A percentile compares a stretch with the other conserved stretches of the same genome.
Evolutionary conservation across 2,113 vertebrate species (phyloP).

Genomic region (Ia io): DNA sequence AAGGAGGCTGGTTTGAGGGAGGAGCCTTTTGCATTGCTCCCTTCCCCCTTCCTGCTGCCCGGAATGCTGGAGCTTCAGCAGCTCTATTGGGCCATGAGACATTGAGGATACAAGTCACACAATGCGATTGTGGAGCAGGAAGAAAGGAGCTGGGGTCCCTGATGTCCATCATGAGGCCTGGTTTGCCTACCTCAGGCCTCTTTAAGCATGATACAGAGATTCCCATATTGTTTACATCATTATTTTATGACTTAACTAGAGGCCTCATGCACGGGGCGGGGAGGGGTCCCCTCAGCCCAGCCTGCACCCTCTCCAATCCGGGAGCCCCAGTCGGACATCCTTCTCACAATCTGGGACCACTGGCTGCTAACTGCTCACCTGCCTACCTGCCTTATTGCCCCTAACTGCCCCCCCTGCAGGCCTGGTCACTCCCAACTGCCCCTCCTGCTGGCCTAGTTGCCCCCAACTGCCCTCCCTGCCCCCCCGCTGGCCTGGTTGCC

Average conservation of each 20-base stretch:
- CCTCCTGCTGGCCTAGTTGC: no score
- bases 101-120: background rate
- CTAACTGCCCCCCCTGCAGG: no score
- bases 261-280: no score
- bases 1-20: background rate
- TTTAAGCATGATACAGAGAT: background rate
- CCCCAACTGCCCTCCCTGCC: no score
- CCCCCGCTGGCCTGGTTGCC: no score
- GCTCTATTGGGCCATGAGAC: background rate
- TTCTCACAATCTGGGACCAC: no score
- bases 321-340: no score
- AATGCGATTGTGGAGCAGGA: background rate
- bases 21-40: background rate
- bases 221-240: background rate
- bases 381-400: no score
- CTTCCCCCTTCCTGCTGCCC: background rate
- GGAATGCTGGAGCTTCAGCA: background rate
- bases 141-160: background rate
- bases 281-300: no score
- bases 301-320: no score
- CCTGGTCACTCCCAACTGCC: no score
- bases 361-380: no score
- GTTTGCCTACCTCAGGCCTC: background rate
- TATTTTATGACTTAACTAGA: background rate
- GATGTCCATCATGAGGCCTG: background rate